A percentile compares a stretch with the other conserved stretches of the same genome.
These are phyloP conservation scores for Corynorhinus townsendii DNA, from an alignment of 2,113 vertebrate species.

Conservation along the genomic window DNA sequence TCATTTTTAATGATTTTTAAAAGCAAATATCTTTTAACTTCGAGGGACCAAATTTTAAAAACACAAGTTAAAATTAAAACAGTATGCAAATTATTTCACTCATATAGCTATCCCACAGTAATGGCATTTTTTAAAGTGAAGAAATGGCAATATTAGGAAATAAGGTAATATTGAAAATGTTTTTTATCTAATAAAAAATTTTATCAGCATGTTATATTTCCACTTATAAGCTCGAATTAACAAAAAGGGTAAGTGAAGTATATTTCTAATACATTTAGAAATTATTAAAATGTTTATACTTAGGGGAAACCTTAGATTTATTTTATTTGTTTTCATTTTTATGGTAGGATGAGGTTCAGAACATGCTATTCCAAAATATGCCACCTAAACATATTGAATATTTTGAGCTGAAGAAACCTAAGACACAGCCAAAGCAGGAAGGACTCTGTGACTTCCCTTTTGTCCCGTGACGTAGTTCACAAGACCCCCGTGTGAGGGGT, in stretches of 20 bases:
- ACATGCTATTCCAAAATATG: neutral
- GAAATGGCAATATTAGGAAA: slow-evolving; percentile 6
- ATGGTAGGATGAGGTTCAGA: neutral
- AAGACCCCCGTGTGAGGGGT: neutral
- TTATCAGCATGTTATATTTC: neutral
- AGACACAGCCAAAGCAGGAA: neutral
- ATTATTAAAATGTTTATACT: slow-evolving; percentile 26
- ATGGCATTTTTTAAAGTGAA: neutral
- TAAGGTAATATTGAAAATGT: neutral
- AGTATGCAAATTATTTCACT: slow-evolving; percentile 7
- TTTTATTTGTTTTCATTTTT: slow-evolving; percentile 17
- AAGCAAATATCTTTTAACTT: slow-evolving; percentile 27
- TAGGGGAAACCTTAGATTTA: neutral
- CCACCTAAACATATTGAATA: neutral
- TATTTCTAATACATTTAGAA: neutral
- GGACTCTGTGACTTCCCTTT: neutral
- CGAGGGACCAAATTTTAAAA: neutral
- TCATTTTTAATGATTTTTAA: neutral
- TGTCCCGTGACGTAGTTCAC: neutral
- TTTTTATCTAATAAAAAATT: neutral
- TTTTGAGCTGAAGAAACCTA: neutral
- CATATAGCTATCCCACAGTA: neutral
- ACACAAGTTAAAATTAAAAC: slow-evolving; percentile 27
- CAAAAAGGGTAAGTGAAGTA: neutral
- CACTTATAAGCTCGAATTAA: neutral